A percentile compares a stretch with the other conserved stretches of the same genome.
Conservation (phyloP, 2,113 vertebrate genomes). For the Channa argus region DNA sequence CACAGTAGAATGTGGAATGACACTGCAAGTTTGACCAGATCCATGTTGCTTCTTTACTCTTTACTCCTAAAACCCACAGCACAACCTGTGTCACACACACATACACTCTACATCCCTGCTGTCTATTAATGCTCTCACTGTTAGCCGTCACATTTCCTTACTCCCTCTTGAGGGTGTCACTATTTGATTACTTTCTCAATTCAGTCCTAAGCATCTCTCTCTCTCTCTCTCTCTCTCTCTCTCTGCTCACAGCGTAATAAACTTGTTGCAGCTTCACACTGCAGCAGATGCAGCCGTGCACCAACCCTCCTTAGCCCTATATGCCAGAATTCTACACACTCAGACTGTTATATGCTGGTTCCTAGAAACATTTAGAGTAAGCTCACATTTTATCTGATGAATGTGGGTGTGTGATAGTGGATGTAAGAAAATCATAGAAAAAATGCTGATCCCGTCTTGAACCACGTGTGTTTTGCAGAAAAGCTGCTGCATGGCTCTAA, state of each 20-base stretch:
- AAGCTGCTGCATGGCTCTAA: background rate
- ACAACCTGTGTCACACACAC: slow-evolving; percentile 13
- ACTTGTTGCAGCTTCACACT: slow-evolving; percentile 69
- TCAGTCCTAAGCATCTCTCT: slow-evolving; percentile 18
- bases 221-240: slow-evolving; percentile 20
- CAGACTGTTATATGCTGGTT: slow-evolving; percentile 5
- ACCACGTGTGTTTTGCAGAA: slow-evolving; percentile 21
- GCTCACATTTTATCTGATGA: background rate
- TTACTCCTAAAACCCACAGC: slow-evolving; percentile 21
- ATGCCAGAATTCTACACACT: slow-evolving; percentile 58
- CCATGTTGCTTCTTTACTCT: slow-evolving; percentile 81
- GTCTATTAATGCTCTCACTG: slow-evolving; percentile 41
- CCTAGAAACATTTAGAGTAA: background rate
- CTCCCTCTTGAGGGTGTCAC: slow-evolving; percentile 44
- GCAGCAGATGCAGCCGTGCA: slow-evolving; percentile 68
- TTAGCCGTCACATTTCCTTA: slow-evolving; percentile 55
- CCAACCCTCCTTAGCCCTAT: slow-evolving; percentile 6
- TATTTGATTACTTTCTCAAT: slow-evolving; percentile 30
- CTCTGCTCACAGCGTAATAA: slow-evolving; percentile 45
- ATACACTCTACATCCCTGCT: slow-evolving; percentile 35
- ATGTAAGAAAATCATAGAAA: background rate
- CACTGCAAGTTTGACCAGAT: slow-evolving; percentile 78
- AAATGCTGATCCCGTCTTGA: background rate
- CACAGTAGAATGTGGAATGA: slow-evolving; percentile 86
- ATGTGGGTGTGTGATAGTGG: background rate